Percentiles rank a stretch among this genome's conserved stretches.
Evolutionary conservation across 2,797 vertebrate species (phyloP).

Genomic region (Ispidina lecontei): DNA sequence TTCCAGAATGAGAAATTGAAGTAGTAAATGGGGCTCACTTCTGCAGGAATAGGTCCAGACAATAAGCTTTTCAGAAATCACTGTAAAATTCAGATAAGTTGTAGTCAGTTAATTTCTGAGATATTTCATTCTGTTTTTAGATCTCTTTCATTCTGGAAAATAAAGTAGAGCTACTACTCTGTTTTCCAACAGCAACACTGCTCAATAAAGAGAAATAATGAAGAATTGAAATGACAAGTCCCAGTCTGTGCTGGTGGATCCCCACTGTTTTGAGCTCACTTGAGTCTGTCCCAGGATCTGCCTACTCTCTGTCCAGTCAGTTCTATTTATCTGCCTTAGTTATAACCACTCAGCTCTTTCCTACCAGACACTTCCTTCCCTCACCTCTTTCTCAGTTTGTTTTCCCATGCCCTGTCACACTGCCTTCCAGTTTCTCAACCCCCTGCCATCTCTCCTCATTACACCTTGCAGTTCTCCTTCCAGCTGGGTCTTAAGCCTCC

Average conservation of each 20-base stretch:
- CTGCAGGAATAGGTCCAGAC: background rate
- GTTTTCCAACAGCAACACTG: background rate
- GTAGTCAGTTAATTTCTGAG: background rate
- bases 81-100: background rate
- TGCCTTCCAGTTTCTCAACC: background rate
- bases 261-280: no score
- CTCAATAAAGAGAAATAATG: background rate
- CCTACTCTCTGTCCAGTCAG: background rate
- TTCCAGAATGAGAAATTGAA: background rate
- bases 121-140: background rate
- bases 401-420: background rate
- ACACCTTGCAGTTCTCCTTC: background rate
- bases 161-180: background rate
- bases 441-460: background rate
- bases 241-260: background rate
- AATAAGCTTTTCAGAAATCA: background rate
- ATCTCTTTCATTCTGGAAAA: background rate
- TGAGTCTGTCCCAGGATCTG: background rate
- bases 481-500: background rate
- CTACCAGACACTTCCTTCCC: background rate
- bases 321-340: background rate
- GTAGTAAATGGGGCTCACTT: background rate
- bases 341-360: background rate
- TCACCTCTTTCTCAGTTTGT: background rate
- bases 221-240: background rate